Percentiles rank a stretch among this genome's conserved stretches.
Evolutionary conservation across 2,113 vertebrate species (phyloP).

Genomic region (Planiliza haematocheilus): DNA sequence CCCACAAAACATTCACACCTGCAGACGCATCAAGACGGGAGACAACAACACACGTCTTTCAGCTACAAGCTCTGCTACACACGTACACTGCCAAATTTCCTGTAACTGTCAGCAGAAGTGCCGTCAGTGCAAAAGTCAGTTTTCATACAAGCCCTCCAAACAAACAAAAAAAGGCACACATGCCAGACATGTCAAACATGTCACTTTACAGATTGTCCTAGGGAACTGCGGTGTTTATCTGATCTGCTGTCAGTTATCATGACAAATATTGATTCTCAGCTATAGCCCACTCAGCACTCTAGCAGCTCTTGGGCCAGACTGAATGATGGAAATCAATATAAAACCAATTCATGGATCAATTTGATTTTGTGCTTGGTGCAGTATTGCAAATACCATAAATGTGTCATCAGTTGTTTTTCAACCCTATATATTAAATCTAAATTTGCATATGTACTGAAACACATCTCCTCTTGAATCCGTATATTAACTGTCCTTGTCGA

Average conservation of each 20-base stretch:
- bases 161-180: neutral
- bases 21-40: conserved; percentile 37
- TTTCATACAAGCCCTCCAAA: neutral
- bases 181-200: neutral
- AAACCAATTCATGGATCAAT: conserved; percentile 40
- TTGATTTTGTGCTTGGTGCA: conserved; percentile 29
- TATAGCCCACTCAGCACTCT: conserved; percentile 24
- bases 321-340: conserved; percentile 66
- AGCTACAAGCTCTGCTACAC: conserved; percentile 13
- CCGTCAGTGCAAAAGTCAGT: conserved; percentile 2
- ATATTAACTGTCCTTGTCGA: conserved; percentile 5
- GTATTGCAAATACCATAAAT: neutral
- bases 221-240: conserved; percentile 22
- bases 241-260: conserved; percentile 43
- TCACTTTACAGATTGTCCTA: neutral
- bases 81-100: conserved; percentile 15
- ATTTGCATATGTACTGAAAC: neutral
- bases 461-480: neutral
- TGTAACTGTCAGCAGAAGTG: conserved; percentile 49
- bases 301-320: conserved; percentile 15
- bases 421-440: neutral
- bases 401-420: no score
- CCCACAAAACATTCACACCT: conserved; percentile 18
- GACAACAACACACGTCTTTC: conserved; percentile 20
- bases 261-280: conserved; percentile 34